Evolutionary conservation across 2,113 vertebrate genomes (phyloP), one percentile per base, ranked within the genome.

Genomic region (Tragelaphus scriptus): DNA sequence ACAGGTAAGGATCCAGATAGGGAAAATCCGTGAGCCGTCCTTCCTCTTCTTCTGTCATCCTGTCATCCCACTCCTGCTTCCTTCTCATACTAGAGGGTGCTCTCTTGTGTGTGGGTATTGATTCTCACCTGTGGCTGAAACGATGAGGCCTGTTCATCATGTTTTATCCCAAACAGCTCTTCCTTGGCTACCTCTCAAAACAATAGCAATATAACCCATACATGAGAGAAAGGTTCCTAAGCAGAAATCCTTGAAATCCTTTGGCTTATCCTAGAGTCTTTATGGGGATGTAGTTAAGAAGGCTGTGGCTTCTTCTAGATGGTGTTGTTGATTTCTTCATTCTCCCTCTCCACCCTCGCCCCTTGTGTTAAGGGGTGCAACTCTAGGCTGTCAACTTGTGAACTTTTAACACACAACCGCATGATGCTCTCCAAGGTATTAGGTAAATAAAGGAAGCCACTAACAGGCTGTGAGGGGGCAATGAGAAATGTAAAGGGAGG

Each of bases 1-100:
- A 53, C 11, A 47, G 2, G 2, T n/a, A 63, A 68, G 17, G 19
- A 14, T 32, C 19, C 4, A 47, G 81, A 63, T 15, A n/a, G 15
- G 91, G 44, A 12, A 21, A 85, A 28, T 2, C n/a, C 10, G 15
- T 1, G 14, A 2, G 9, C 32, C 19, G 12, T 4, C 11, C 2
- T 40, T 77, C 9, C 17, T 86, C 13, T 21, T 9, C 47, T 51
- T 81, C 8, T 6, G 2, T 30, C 47, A 49, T 49, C 77, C 26
- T 63, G 3, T 65, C 63, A n/a, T 65, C 9, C 25, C 51, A 32
- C 7, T 6, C 2, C 12, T 25, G 12, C 12, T 4, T 28, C 44
- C 21, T 79, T 53, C n/a, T 21, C 26, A 5, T 7, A 36, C 8
- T 16, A 47, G 13, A 63, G 2, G 21, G 4, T 26, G 19, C 14